Base-by-base conservation (phyloP, 1,140 invertebrate species). In the Scaptomyza graminum region DNA sequence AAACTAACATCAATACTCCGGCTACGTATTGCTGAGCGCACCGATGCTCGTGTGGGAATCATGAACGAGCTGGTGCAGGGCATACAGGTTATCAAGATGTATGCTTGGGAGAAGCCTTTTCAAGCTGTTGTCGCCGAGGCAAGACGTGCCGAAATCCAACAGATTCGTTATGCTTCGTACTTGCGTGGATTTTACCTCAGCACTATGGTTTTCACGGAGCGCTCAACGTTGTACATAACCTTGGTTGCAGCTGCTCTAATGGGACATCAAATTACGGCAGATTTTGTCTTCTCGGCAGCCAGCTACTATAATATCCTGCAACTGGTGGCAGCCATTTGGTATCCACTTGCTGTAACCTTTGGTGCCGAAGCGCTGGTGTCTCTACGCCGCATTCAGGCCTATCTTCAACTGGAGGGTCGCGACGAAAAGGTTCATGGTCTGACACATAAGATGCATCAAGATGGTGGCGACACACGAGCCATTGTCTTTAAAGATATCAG, bases 51-150 rank as follows among this genome's bases (percentile, higher is more conserved):
- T 57, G 94, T 97, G 9, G 94, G 95, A 44, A 90, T 96, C 13
- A 97, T 97, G 95, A 96, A 94, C 77, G 96, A 97, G 92, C 93
- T 97, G 15, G 93, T 97, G 18, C 90, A 93, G 54, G 95, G 94
- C 41, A 95, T 95, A 70, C 93, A 95, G 91, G 94, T 97, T 55
- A 95, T 97, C 15, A 97, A 97, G 92, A 96, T 97, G 95, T 96
- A 96, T 74, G 94, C 95, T 1, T 96, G 95, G 95, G 95, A 96
- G 78, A 94, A 93, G 63, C 94, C 95, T 3, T 96, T 96, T 61
- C 93, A 93, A 57, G 92, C 92, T 25, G 92, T 95, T 0, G 93
- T 95, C 0, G 91, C 92, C 6, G 56, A 79, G 6, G 93, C 93
- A 3, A 89, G 96, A 67, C 92, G 92, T 9, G 87, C 93, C 18